phyloP scores from a whole-genome alignment of 2,797 vertebrate species.

The Labroides dimidiatus region DNA sequence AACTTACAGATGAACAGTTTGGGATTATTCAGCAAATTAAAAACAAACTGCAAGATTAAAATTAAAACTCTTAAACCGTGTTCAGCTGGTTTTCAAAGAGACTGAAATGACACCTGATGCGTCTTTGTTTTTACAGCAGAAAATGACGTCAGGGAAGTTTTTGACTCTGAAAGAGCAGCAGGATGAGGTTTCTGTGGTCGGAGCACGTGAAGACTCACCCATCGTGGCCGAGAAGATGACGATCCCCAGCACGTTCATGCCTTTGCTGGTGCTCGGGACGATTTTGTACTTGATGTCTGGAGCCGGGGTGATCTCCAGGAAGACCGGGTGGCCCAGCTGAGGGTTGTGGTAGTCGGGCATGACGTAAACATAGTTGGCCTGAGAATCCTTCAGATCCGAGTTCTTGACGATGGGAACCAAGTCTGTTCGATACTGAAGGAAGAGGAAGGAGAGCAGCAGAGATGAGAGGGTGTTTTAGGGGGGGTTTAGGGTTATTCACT shows the following conservation, averaged over 20 bases:
- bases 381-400: conserved; percentile 67
- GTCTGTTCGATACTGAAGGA: conserved; percentile 87
- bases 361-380: conserved; percentile 89
- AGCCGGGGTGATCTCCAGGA: conserved; percentile 89
- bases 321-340: conserved; percentile 83
- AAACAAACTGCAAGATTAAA: too few species aligned
- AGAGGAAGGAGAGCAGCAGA: conserved; percentile 4
- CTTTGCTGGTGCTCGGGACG: conserved; percentile 87
- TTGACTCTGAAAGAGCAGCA: too few species aligned
- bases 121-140: too few species aligned
- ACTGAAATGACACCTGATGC: too few species aligned
- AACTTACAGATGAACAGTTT: too few species aligned
- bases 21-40: too few species aligned
- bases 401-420: conserved; percentile 85
- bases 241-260: conserved; percentile 92
- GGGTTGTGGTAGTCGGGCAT: conserved; percentile 89
- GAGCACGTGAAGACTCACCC: too few species aligned
- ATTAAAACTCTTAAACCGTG: too few species aligned
- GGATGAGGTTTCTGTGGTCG: too few species aligned
- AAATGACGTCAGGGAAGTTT: too few species aligned
- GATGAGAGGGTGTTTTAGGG: not conserved
- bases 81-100: too few species aligned
- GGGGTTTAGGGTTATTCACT: not conserved
- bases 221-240: conserved; percentile 93
- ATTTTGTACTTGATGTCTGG: conserved; percentile 89